phyloP scores from a whole-genome alignment of 2,888 invertebrate genomes.

The Apotomis betuletana region DNA sequence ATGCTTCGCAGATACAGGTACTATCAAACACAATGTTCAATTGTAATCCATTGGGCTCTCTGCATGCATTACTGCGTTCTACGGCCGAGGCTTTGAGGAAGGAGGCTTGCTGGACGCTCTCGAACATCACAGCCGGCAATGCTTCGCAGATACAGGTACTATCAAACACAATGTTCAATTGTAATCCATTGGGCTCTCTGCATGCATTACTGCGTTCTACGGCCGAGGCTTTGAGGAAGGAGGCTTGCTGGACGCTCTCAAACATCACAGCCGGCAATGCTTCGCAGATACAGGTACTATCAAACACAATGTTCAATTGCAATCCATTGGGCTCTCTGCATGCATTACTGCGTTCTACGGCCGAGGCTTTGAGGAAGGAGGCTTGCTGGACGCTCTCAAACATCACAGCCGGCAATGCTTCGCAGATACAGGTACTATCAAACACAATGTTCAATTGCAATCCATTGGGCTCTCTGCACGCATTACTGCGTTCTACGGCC shows the following conservation, averaged over 20 bases:
- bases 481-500: not conserved
- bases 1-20: conserved; percentile 8
- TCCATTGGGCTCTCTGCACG: conserved; percentile 88
- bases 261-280: conserved; percentile 5
- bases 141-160: conserved; percentile 7
- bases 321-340: conserved; percentile 88
- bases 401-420: not conserved
- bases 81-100: not conserved
- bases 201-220: conserved; percentile 63
- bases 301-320: not conserved
- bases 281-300: conserved; percentile 4
- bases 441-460: not conserved
- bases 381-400: not conserved
- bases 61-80: conserved; percentile 71
- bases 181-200: conserved; percentile 86
- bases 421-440: conserved; percentile 4
- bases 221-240: not conserved
- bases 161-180: not conserved
- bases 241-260: not conserved
- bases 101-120: not conserved
- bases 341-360: conserved; percentile 39
- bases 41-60: conserved; percentile 85
- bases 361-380: not conserved
- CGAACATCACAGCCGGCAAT: conserved; percentile 2
- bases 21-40: not conserved